Base-by-base conservation (phyloP, 2,113 vertebrate genomes). In the Pungitius pungitius region DNA sequence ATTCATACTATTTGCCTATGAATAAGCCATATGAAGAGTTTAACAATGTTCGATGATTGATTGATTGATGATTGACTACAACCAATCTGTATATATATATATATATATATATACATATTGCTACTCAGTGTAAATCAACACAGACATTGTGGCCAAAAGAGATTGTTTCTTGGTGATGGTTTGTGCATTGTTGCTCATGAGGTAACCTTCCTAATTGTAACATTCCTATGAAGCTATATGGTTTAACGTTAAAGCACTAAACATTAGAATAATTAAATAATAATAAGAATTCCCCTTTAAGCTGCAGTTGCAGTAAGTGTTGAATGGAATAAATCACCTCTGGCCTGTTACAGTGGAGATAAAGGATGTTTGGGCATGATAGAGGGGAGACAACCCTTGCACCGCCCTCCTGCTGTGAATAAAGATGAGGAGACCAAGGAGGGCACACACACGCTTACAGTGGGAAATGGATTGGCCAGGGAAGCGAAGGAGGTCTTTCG, bases 341-440 rank as follows among this genome's bases (percentile, higher is more conserved):
- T n/a, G n/a, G 63, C 30, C 71, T 22, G 20, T 83, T 83, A 78
- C 33, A 30, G 61, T 65, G 78, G 74, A 80, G 67, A 47, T 62
- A 80, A 74, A 83, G 77, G 71, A 69, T 69, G 77, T 33, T 58
- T 33, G 69, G 71, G 55, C 58, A 63, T 78, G 80, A 83, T 52
- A 52, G 69, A 59, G 75, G 57, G 56, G 76, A 87, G 66, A 83
- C 74, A 86, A 89, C 90, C 81, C 84, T 81, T 86, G 33, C 33
- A 6, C 33, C 33, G 64, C 49, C 51, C 49, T 69, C 78, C 85
- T 56, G 82, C 66, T 6, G 72, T 78, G 87, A 87, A 89, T 90
- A 83, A 83, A 77, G 75, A 90, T 90, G 85, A 92, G 87, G 69
- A 73, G 80, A 83, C 71, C 80, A 54, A 60, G 69, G 85, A 89